Evolutionary conservation across 30 jellyfish, hydroid and myxozoan species (phyloP), one percentile per base, ranked within the genome.

Genomic region (Turritopsis rubra): DNA sequence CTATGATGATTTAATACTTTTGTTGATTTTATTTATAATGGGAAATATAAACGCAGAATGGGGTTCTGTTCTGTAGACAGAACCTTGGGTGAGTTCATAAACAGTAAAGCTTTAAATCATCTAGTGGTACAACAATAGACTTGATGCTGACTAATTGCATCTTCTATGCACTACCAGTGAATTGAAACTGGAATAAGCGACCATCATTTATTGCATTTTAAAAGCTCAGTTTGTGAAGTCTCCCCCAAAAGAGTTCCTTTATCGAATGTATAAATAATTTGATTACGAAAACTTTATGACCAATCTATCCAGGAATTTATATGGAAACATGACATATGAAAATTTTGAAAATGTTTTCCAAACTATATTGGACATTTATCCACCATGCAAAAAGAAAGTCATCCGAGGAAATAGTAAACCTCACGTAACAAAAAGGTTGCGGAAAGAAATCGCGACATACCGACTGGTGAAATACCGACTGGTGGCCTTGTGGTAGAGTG

Each of bases 1-100:
- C 82, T 53, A 80, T 79, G 21, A 65, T 31, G 87, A 80, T 73
- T 53, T 54, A 53, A 53, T 65, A 17, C 82, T 60, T 22, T 80
- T 30, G 81, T 52, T 21, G 21, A 30, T 23, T 76, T 26, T 53
- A 17, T 17, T 80, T 66, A 65, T 52, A 65, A 80, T 80, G 60
- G 87, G 87, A 20, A 80, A 80, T 80, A 53, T 80, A 25, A 80
- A 54, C 84, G 30, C 65, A 66, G 87, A 80, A 65, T n/a, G n/a
- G n/a, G n/a, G n/a, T n/a, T n/a, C n/a, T 31, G 73, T 82, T 19
- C 22, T 65, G 41, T 28, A 82, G 30, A 68, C 41, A 65, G 75
- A 54, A 54, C 41, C 83, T 23, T 65, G 81, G 24, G 21, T 82
- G 54, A 65, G 52, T 28, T 82, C 83, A 54, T 74, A 66, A 27